Base-by-base conservation (phyloP, 1,140 invertebrate genomes). In the Augochlora pura region DNA sequence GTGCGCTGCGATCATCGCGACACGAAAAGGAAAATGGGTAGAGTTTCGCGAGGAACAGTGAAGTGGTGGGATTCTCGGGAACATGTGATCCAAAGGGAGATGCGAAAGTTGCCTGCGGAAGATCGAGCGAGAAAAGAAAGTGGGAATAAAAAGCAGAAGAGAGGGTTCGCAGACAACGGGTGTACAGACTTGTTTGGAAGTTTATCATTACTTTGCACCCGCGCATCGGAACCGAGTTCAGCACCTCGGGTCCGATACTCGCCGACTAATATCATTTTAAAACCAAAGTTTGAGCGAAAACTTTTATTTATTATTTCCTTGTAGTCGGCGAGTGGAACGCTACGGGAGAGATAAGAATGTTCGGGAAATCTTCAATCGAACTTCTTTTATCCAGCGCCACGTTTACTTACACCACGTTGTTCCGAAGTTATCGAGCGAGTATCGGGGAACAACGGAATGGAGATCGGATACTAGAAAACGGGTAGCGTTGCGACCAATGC, bases 251-350 rank as follows among this genome's bases (percentile, higher is more conserved):
- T 70, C 70, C 73, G 83, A 85, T 85, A 79, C 67, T 83, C 76
- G 39, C 63, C 73, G 77, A 73, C 85, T 86, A 90, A 91, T 90
- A 91, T 89, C 88, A 90, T 91, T 91, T 91, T 91, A 91, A 91
- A 91, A 91, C 88, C 89, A 90, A 91, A 91, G 89, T 91, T 91
- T 86, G 84, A 74, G 52, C 71, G 66, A 54, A 86, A 89, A 90
- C 88, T 90, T 90, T 88, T 88, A 84, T 89, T 91, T 90, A 91
- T 91, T 87, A 90, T 90, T 89, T 90, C 82, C 82, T 70, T 25
- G 64, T 71, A 66, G 82, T 68, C 54, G n/a, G 25, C 38, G 46
- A 25, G n/a, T 18, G 25, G 25, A 27, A 14, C 59, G 49, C 42
- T 16, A 23, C 39, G 16, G 49, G 25, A 46, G 60, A 59, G 39